phyloP scores from a whole-genome alignment of 2,797 vertebrate species.

The Neostethus bicornis region DNA sequence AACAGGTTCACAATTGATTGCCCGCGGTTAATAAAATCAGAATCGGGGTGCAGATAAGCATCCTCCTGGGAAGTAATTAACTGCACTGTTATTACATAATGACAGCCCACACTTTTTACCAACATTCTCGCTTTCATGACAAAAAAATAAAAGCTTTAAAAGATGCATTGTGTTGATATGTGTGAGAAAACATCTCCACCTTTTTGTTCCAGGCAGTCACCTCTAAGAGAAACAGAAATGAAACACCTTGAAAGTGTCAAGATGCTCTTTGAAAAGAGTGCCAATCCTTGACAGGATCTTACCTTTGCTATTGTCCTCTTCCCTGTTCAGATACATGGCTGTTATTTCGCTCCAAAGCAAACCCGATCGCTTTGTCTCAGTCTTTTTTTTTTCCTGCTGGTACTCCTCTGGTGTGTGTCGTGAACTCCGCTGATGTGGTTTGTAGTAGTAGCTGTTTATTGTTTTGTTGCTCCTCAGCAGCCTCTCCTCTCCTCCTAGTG shows the following conservation, averaged over 20 bases:
- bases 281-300: slow-evolving; percentile 57
- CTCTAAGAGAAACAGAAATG: slow-evolving; percentile 35
- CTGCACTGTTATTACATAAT: slow-evolving; percentile 73
- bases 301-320: slow-evolving; percentile 84
- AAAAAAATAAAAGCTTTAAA: slow-evolving; percentile 14
- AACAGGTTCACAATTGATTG: slow-evolving; percentile 45
- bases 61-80: slow-evolving; percentile 63
- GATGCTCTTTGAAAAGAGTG: slow-evolving; percentile 44
- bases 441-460: slow-evolving; percentile 77
- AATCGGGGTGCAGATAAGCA: slow-evolving; percentile 36
- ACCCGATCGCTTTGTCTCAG: slow-evolving; percentile 56
- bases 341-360: slow-evolving; percentile 62
- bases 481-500: slow-evolving; percentile 81
- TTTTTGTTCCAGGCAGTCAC: slow-evolving; percentile 28
- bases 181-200: slow-evolving; percentile 46
- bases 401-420: slow-evolving; percentile 64
- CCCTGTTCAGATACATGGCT: slow-evolving; percentile 87
- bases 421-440: slow-evolving; percentile 67
- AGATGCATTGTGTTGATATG: slow-evolving; percentile 13
- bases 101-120: slow-evolving; percentile 67
- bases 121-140: slow-evolving; percentile 43
- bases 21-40: slow-evolving; percentile 30
- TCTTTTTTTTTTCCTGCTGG: slow-evolving; percentile 18
- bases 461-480: slow-evolving; percentile 79
- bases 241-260: slow-evolving; percentile 73